Conservation (phyloP, 2,113 vertebrate species). For the Hypomesus transpacificus region DNA sequence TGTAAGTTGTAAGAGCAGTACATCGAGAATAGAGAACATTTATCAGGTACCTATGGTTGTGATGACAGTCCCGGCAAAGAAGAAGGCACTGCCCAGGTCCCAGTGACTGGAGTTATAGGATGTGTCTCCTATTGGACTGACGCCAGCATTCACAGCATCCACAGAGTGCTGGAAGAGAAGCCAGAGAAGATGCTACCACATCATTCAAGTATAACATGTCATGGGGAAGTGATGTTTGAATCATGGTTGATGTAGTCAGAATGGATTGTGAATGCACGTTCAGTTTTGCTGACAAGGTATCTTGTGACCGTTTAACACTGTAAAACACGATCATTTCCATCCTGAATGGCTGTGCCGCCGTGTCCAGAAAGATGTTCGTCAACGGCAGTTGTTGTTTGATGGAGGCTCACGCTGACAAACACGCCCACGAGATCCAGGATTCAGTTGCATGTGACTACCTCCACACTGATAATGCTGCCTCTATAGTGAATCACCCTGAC, state of each 20-base stretch:
- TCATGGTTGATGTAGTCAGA: no score
- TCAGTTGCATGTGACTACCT: neutral
- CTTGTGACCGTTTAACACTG: no score
- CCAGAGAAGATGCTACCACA: neutral
- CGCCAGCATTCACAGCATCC: conserved; percentile 88
- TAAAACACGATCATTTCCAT: no score
- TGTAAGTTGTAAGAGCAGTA: neutral
- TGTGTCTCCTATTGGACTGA: conserved; percentile 88
- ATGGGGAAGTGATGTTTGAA: neutral
- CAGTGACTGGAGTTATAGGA: conserved; percentile 93
- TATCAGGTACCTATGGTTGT: conserved; percentile 89
- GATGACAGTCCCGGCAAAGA: conserved; percentile 98
- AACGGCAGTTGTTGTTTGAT: no score
- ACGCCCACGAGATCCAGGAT: neutral
- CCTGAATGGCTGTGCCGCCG: no score
- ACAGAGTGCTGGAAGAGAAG: conserved; percentile 80
- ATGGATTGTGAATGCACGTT: no score
- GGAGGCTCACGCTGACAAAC: neutral
- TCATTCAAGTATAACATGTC: neutral
- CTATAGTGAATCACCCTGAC: neutral
- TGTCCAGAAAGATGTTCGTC: no score
- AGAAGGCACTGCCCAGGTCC: conserved; percentile 97
- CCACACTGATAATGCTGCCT: neutral
- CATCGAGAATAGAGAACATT: neutral
- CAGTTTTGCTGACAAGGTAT: no score